Evolutionary conservation across 2,888 invertebrate species (phyloP).

Genomic region (Empis stercorea): DNA sequence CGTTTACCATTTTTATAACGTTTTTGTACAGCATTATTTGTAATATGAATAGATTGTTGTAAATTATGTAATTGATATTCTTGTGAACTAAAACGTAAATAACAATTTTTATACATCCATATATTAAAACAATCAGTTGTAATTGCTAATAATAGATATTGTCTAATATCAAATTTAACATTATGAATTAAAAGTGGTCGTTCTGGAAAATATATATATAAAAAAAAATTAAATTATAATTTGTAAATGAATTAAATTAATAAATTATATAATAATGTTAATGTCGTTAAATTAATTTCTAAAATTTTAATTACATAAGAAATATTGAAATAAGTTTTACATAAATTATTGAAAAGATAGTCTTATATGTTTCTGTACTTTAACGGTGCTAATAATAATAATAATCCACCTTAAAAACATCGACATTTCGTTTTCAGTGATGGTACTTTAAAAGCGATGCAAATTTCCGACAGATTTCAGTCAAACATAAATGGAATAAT

Average conservation of each 20-base stretch:
- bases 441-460: too few relatives aligned
- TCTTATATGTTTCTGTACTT: too few relatives aligned
- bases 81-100: slow-evolving; percentile 76
- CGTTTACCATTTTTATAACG: slow-evolving; percentile 35
- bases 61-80: slow-evolving; percentile 64
- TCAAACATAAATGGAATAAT: too few relatives aligned
- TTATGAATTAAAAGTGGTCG: slow-evolving; percentile 67
- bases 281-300: too few relatives aligned
- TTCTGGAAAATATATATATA: slow-evolving; percentile 45
- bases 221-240: background rate
- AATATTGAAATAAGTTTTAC: too few relatives aligned
- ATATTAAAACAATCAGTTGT: slow-evolving; percentile 61
- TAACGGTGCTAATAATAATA: too few relatives aligned
- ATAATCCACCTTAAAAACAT: too few relatives aligned
- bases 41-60: slow-evolving; percentile 75
- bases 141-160: slow-evolving; percentile 67
- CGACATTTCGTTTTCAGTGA: too few relatives aligned
- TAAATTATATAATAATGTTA: too few relatives aligned
- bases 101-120: slow-evolving; percentile 78
- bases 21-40: slow-evolving; percentile 76
- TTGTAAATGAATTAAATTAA: background rate
- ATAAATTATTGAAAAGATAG: too few relatives aligned
- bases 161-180: slow-evolving; percentile 84
- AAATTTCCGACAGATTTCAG: too few relatives aligned
- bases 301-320: too few relatives aligned